Base-by-base conservation (phyloP, 64 coral and sea anemone genomes). In the Porites australiensis region DNA sequence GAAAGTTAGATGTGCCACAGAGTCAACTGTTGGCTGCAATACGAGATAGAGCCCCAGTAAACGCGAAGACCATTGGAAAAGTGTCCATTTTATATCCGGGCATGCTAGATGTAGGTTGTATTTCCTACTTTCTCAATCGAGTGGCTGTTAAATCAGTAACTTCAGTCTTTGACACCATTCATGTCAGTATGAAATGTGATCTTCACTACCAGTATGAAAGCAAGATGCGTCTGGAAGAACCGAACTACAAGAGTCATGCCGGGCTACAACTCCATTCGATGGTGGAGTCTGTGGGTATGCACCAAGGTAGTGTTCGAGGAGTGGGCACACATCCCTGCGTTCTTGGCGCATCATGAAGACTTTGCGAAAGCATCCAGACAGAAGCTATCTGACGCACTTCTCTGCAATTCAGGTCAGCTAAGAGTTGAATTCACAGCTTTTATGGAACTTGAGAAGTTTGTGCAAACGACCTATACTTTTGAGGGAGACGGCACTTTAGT, bases 401-500 rank as follows among this genome's bases (percentile, higher is more conserved):
- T 9, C 0, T n/a, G 27, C 20, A 70, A 22, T 22, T 8, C 67
- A 19, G 19, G 37, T 22, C 67, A 70, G 22, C 67, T 70, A 8
- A 70, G 67, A 21, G 19, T 70, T 22, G 67, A 70, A 21, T 22
- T 70, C 14, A 37, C 82, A 85, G 82, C 59, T 45, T 49, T 85
- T 62, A 49, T 85, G 82, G 82, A 85, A 49, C 82, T 85, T 50
- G 82, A 19, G 63, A 70, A 70, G 82, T 86, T 71, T 13, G 64
- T 70, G 11, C 21, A 88, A 50, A 71, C 87, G 71, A 88, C 87
- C 37, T 77, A 88, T 47, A 88, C 57, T 0, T 72, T 88, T 13
- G 71, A 88, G 2, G 72, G 87, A 76, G 87, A 88, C 71, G 72
- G 87, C 37, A 46, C 2, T 47, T 15, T 88, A 61, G 87, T 88